A percentile compares a stretch with the other conserved stretches of the same genome.
phyloP scores from a whole-genome alignment of 1,140 invertebrate species.

The Danaus plexippus region DNA sequence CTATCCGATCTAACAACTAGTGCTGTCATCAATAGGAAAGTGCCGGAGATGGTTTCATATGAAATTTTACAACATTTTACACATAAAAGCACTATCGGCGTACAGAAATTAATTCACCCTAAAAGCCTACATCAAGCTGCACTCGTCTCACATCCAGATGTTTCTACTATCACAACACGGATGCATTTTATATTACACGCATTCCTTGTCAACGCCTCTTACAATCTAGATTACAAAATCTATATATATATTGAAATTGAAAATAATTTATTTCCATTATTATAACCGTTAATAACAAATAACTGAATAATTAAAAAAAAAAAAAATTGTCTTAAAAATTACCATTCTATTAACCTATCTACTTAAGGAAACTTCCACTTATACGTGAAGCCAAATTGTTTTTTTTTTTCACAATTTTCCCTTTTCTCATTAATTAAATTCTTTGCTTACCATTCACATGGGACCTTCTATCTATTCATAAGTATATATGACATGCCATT shows the following conservation, averaged over 20 bases:
- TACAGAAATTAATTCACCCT: too few species aligned
- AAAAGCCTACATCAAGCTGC: too few species aligned
- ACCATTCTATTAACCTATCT: constrained; percentile 59
- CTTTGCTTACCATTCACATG: constrained; percentile 10
- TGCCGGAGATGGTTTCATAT: too few species aligned
- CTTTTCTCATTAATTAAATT: neutral
- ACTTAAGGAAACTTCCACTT: constrained; percentile 47
- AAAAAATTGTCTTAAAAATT: constrained; percentile 43
- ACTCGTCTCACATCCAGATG: too few species aligned
- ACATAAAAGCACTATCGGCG: too few species aligned
- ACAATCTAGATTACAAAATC: constrained; percentile 30
- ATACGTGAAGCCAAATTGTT: constrained; percentile 31
- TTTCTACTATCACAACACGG: too few species aligned
- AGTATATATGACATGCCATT: constrained; percentile 7
- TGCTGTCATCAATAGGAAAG: too few species aligned
- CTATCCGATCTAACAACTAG: too few species aligned
- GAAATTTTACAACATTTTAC: too few species aligned
- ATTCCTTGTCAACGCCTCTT: constrained; percentile 17
- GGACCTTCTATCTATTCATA: constrained; percentile 15
- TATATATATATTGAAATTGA: constrained; percentile 30
- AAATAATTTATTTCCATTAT: constrained; percentile 42
- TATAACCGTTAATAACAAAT: constrained; percentile 42
- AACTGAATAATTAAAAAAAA: constrained; percentile 24
- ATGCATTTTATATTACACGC: too few species aligned
- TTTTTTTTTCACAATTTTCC: constrained; percentile 22